These are phyloP conservation scores for Tenodera sinensis DNA, from an alignment of 2,888 invertebrate species.

Conservation along the genomic window DNA sequence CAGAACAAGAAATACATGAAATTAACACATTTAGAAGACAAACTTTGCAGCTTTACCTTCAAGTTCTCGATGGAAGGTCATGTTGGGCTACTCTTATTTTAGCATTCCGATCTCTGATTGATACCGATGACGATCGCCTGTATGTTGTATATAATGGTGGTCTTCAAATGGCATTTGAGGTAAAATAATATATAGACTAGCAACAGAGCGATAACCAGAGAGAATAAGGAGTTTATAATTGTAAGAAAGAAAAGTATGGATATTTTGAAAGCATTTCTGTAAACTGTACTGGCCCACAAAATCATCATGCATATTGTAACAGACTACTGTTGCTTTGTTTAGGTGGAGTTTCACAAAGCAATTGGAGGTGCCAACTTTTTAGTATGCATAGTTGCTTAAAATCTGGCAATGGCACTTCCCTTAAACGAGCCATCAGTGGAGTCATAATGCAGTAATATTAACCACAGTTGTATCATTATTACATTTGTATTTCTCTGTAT, in stretches of 20 bases:
- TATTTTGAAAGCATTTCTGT: background rate
- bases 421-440: no score
- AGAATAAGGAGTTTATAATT: background rate
- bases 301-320: no score
- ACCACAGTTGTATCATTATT: no score
- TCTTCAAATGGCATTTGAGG: conserved; percentile 74
- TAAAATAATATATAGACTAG: conserved; percentile 38
- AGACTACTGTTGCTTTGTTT: no score
- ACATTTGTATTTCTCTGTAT: no score
- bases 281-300: no score
- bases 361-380: no score
- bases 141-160: conserved; percentile 90
- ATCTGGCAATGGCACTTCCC: no score
- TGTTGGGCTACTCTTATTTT: conserved; percentile 93
- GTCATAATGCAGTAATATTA: no score
- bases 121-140: conserved; percentile 83
- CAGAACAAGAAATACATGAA: conserved; percentile 73
- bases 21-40: conserved; percentile 81
- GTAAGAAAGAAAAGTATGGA: background rate
- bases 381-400: no score
- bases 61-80: conserved; percentile 83
- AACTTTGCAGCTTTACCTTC: conserved; percentile 83
- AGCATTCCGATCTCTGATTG: conserved; percentile 82
- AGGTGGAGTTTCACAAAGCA: no score
- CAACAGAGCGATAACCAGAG: no score